phyloP scores from a whole-genome alignment of 2,113 vertebrate genomes.

The Benitochromis conjunctus region DNA sequence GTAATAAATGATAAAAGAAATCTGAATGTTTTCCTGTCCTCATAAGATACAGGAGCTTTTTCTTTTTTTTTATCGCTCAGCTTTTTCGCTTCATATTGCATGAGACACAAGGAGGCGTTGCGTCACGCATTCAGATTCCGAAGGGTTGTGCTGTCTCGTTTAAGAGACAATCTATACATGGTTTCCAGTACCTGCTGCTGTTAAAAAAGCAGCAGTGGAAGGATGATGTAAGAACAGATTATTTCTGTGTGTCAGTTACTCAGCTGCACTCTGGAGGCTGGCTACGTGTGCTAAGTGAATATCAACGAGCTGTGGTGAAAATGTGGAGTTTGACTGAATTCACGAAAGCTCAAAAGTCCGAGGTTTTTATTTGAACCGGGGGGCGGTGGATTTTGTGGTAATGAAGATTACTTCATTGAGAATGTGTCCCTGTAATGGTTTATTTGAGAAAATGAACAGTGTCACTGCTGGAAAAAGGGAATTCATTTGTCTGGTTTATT shows the following conservation, averaged over 20 bases:
- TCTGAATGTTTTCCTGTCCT: background rate
- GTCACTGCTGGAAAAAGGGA: background rate
- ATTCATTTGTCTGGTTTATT: background rate
- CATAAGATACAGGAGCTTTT: background rate
- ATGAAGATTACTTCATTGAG: background rate
- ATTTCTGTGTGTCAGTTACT: conserved; percentile 12
- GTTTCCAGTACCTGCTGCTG: conserved; percentile 4
- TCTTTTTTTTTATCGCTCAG: background rate
- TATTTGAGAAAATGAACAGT: background rate
- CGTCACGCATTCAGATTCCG: conserved; percentile 25
- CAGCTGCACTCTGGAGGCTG: background rate
- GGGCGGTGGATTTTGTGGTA: background rate
- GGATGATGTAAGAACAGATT: conserved; percentile 28
- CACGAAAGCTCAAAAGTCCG: background rate
- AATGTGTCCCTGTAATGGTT: background rate
- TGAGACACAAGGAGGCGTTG: conserved; percentile 37
- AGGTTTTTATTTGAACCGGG: background rate
- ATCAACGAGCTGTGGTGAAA: background rate
- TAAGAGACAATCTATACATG: background rate
- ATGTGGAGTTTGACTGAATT: background rate
- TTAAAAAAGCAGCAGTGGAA: background rate
- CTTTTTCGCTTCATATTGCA: conserved; percentile 23
- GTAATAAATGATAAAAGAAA: background rate
- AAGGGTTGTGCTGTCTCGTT: background rate
- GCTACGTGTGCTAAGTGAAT: conserved; percentile 4